A percentile compares a stretch with the other conserved stretches of the same genome.
These are phyloP conservation scores for Proterorhinus semilunaris DNA, from an alignment of 2,113 vertebrate genomes.

Conservation along the genomic window DNA sequence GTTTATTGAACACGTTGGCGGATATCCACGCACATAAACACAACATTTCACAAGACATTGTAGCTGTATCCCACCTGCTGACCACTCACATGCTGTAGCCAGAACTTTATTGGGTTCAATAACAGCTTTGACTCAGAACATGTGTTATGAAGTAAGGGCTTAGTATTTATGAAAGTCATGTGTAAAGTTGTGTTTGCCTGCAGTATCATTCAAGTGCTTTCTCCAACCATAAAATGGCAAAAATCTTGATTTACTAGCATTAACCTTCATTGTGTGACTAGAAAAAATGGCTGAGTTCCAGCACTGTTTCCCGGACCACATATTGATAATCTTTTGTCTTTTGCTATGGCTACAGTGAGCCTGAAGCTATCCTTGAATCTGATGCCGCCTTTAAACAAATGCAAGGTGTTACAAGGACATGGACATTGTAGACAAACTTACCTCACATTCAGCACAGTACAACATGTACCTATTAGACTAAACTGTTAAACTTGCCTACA, in stretches of 20 bases:
- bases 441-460: conserved; percentile 48
- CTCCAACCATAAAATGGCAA: no score
- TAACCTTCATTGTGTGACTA: not conserved
- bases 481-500: conserved; percentile 16
- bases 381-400: conserved; percentile 13
- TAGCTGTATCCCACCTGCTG: conserved; percentile 51
- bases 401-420: conserved; percentile 44
- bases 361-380: no score
- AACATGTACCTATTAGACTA: conserved; percentile 9
- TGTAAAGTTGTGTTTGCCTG: not conserved
- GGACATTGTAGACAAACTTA: conserved; percentile 43
- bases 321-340: not conserved
- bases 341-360: no score
- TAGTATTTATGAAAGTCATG: not conserved
- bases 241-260: conserved; percentile 11
- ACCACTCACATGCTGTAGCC: conserved; percentile 8
- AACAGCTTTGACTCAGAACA: conserved; percentile 3
- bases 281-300: not conserved
- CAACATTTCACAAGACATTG: conserved; percentile 31
- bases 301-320: not conserved
- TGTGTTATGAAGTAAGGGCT: not conserved
- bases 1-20: conserved; percentile 41
- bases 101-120: conserved; percentile 7
- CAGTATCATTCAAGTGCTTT: no score
- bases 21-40: conserved; percentile 24